A percentile compares a stretch with the other conserved stretches of the same genome.
These are phyloP conservation scores for Volucella zonaria DNA, from an alignment of 2,888 invertebrate species.

Conservation along the genomic window DNA sequence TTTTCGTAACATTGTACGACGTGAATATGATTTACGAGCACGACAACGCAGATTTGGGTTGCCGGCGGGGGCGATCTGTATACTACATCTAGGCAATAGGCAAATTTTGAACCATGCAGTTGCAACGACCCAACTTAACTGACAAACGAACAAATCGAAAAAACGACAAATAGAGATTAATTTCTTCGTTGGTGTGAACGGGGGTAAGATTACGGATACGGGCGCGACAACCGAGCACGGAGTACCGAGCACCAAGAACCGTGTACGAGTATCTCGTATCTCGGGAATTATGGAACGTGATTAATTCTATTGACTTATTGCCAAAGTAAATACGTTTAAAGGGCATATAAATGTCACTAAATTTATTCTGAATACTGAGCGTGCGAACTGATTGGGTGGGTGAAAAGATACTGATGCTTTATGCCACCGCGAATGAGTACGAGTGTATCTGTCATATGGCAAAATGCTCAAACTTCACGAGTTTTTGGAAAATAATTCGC, in stretches of 20 bases:
- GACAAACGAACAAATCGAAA: too few relatives aligned
- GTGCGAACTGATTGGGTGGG: conserved; percentile 36
- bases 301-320: conserved; percentile 65
- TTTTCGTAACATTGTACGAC: conserved; percentile 68
- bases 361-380: conserved; percentile 48
- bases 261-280: not conserved
- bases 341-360: conserved; percentile 64
- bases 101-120: conserved; percentile 26
- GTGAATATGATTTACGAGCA: conserved; percentile 67
- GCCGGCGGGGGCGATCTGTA: conserved; percentile 40
- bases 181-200: conserved; percentile 12
- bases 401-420: conserved; percentile 47
- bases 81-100: conserved; percentile 22
- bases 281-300: conserved; percentile 63
- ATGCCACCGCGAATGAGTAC: conserved; percentile 36
- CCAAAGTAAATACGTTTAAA: conserved; percentile 70
- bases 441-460: too few relatives aligned
- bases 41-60: conserved; percentile 54
- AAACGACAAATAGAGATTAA: conserved; percentile 30
- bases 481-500: too few relatives aligned
- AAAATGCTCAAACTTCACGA: too few relatives aligned
- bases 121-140: not conserved
- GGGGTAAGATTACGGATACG: not conserved
- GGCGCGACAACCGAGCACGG: too few relatives aligned
- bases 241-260: too few relatives aligned